Evolutionary conservation across 37 sponge, comb jelly and placozoan genomes (phyloP), one percentile per base, ranked within the genome.

Genomic region (Axinella damicornis): DNA sequence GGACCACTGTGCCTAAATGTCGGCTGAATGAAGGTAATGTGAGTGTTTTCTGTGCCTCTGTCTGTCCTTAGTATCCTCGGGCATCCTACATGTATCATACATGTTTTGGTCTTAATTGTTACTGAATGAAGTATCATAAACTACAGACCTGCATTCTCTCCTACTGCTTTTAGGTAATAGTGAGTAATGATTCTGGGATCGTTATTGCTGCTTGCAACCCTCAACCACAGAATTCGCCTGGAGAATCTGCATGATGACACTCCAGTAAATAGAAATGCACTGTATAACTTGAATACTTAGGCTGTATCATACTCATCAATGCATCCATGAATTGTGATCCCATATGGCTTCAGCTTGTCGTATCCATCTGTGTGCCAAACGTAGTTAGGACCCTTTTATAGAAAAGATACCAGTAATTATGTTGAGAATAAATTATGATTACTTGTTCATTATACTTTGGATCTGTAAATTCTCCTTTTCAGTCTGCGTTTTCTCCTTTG

Each of bases 281-380:
- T n/a, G n/a, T n/a, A n/a, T n/a, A n/a, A n/a, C n/a, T n/a, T n/a
- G n/a, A n/a, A n/a, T n/a, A n/a, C n/a, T n/a, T n/a, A n/a, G n/a
- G n/a, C n/a, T n/a, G 18, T 54, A 9, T 2, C 35, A 16, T 78
- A 79, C 88, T 81, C 88, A 79, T 87, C 88, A 73, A 87, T 70
- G 38, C 88, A 87, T 11, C 74, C 88, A 79, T 87, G 81, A 35
- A 87, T 69, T 2, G 68, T 18, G 2, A 87, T 37, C 12, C 88
- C 88, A 71, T 59, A 87, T 31, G 65, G 88, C 16, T 16, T 68
- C 1, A 87, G 40, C 37, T 87, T 87, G 39, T 87, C 88, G 38
- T 87, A 87, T 37, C 88, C 81, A 61, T 87, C 88, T 1, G 80
- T 5, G 46, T 87, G 81, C 88, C 88, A 80, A 34, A 87, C 21